Evolutionary conservation across 1,140 invertebrate genomes (phyloP).

Genomic region (Pomacea maculata): DNA sequence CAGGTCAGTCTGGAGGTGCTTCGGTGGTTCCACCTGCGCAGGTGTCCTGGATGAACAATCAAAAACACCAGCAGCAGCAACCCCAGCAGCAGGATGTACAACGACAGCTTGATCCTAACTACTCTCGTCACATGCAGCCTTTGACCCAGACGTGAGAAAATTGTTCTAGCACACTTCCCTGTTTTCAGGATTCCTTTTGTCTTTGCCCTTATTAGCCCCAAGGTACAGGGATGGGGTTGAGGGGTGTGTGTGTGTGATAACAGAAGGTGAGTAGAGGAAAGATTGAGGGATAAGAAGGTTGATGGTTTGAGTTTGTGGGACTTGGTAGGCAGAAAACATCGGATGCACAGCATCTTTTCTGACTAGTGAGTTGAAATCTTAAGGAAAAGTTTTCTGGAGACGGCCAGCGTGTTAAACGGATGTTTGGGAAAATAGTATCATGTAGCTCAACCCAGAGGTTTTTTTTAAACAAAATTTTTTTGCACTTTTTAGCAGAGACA

Average conservation of each 20-base stretch:
- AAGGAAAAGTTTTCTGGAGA: no score
- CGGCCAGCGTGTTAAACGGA: background rate
- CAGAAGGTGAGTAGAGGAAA: background rate
- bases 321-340: no score
- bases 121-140: background rate
- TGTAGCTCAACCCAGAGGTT: no score
- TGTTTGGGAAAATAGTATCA: background rate
- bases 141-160: background rate
- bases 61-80: constrained; percentile 1
- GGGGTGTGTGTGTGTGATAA: background rate
- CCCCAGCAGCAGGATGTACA: background rate
- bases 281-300: no score
- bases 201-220: no score
- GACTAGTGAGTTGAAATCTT: background rate
- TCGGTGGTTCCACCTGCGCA: background rate
- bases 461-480: no score
- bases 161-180: no score
- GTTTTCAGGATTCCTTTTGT: no score
- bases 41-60: background rate
- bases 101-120: background rate
- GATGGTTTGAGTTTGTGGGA: no score
- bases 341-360: background rate
- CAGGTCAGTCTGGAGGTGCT: background rate
- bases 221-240: background rate
- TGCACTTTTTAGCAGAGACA: background rate